phyloP scores from a whole-genome alignment of 2,113 vertebrate species.

The Hemiscyllium ocellatum region DNA sequence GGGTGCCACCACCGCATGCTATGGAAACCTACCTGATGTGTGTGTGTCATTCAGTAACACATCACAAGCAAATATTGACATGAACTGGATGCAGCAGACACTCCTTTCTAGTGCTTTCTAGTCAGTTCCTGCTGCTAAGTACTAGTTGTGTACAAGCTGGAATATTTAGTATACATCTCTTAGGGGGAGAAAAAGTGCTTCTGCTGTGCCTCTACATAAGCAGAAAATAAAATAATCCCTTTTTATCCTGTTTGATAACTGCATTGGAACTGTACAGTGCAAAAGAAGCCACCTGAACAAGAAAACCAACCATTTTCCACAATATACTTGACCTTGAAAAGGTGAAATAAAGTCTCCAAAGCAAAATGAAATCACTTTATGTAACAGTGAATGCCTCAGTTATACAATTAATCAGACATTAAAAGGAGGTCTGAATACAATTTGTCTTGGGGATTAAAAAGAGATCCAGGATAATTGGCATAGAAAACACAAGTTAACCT shows the following conservation, averaged over 20 bases:
- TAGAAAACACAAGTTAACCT: not conserved
- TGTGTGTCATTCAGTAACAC: not conserved
- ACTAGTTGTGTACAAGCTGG: not conserved
- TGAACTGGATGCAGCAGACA: not conserved
- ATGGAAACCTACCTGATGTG: not conserved
- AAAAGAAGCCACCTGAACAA: not conserved
- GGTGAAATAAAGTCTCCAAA: constrained; percentile 6
- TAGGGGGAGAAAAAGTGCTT: not conserved
- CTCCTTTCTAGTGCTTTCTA: not conserved
- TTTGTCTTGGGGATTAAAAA: not conserved
- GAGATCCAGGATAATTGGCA: not conserved
- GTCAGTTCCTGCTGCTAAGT: constrained; percentile 22
- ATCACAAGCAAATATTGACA: not conserved
- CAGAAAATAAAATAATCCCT: not conserved
- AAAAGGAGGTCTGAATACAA: not conserved
- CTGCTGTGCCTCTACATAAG: not conserved
- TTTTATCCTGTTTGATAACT: not conserved
- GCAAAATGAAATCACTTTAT: not conserved
- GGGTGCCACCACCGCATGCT: not conserved
- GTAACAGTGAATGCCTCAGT: not conserved
- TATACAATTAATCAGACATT: not conserved
- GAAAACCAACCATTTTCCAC: not conserved
- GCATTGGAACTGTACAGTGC: not conserved
- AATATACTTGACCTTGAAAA: not conserved
- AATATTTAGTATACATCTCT: not conserved